Percentiles rank a stretch among this genome's conserved stretches.
Evolutionary conservation across 2,888 invertebrate genomes (phyloP).

Genomic region (Cephus spinipes): DNA sequence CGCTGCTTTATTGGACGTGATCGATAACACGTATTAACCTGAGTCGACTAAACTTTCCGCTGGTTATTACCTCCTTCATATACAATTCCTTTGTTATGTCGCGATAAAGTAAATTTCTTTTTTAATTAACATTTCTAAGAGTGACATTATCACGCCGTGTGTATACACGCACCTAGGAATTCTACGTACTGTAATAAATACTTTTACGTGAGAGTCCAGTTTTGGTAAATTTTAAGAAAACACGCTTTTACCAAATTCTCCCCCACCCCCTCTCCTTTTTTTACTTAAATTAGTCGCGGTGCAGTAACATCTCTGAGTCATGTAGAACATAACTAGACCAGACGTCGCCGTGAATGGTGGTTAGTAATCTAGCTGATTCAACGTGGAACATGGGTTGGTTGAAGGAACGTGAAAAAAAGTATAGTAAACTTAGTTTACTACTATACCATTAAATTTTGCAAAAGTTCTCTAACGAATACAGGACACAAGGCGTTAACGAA

Average conservation of each 20-base stretch:
- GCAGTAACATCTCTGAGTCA: not conserved
- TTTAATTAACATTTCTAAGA: not conserved
- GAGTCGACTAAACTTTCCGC: not conserved
- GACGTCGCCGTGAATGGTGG: not conserved
- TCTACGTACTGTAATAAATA: not conserved
- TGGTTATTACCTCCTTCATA: not conserved
- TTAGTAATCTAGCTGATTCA: not conserved
- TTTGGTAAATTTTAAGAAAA: not conserved
- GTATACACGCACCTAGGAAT: not conserved
- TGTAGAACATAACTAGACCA: not conserved
- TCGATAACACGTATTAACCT: not conserved
- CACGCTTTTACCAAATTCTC: not conserved
- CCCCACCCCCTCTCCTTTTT: accelerated
- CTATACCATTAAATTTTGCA: not conserved
- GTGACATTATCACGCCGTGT: not conserved
- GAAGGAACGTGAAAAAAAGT: not conserved
- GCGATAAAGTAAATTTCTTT: not conserved
- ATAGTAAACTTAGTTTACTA: not conserved
- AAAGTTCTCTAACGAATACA: not conserved
- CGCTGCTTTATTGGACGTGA: not conserved
- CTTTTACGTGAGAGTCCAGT: not conserved
- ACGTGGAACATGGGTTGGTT: not conserved
- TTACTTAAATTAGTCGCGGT: not conserved
- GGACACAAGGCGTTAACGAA: not conserved
- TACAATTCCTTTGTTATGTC: not conserved